phyloP scores from a whole-genome alignment of 2,888 invertebrate species.

The Brachynemurus nebulosus region DNA sequence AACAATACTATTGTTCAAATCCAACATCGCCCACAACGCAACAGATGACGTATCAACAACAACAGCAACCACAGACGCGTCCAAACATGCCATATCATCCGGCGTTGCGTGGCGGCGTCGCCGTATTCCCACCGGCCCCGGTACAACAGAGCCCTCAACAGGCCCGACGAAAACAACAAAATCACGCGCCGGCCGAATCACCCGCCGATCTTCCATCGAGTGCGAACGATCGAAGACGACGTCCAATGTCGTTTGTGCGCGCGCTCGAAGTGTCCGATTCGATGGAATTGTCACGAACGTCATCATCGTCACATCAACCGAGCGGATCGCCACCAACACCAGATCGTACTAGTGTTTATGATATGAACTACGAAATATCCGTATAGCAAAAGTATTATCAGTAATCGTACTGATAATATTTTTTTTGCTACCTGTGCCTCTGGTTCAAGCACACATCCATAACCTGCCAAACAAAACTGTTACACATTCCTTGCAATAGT shows the following conservation, averaged over 20 bases:
- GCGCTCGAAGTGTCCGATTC: constrained; percentile 83
- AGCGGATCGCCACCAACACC: constrained; percentile 42
- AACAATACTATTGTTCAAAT: constrained; percentile 48
- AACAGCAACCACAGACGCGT: constrained; percentile 28
- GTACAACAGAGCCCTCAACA: constrained; percentile 6
- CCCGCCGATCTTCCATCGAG: constrained; percentile 17
- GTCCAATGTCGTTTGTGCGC: constrained; percentile 80
- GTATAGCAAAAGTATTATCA: constrained; percentile 46
- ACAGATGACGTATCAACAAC: constrained; percentile 21
- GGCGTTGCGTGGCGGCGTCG: constrained; percentile 49
- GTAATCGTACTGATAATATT: constrained; percentile 1
- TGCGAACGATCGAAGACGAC: constrained; percentile 37
- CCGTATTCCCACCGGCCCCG: constrained; percentile 42
- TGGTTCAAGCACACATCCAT: neutral
- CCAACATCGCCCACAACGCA: constrained; percentile 59
- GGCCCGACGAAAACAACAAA: constrained; percentile 5
- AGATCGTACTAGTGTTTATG: constrained; percentile 80
- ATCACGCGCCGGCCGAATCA: neutral
- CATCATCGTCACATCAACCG: constrained; percentile 29
- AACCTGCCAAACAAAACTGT: neutral
- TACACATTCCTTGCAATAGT: constrained; percentile 1
- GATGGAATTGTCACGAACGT: constrained; percentile 59
- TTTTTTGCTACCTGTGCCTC: neutral
- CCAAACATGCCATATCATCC: constrained; percentile 42
- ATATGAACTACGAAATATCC: constrained; percentile 91